Conservation (phyloP, 2,113 vertebrate genomes). For the Scytalopus superciliaris region DNA sequence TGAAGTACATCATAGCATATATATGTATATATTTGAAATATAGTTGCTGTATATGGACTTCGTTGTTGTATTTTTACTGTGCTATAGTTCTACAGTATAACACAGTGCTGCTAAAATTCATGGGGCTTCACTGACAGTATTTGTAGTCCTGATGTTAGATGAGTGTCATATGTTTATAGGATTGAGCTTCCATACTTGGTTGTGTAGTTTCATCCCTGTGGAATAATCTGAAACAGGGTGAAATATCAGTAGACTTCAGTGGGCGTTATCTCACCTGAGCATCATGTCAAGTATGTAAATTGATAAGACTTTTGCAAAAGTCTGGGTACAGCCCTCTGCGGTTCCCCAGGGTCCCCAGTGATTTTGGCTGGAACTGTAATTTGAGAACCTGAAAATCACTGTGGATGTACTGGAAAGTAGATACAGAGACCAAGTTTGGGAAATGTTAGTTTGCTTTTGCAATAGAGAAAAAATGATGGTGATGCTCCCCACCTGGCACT, state of each 20-base stretch:
- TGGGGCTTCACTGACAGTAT: neutral
- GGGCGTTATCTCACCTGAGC: neutral
- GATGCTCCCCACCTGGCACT: neutral
- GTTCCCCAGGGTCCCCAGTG: neutral
- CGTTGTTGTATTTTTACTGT: neutral
- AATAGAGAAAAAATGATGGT: neutral
- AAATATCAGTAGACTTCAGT: neutral
- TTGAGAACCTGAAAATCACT: neutral
- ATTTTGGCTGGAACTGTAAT: neutral
- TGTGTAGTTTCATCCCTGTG: neutral
- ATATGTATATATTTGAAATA: neutral
- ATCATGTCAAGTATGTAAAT: neutral
- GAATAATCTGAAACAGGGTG: neutral
- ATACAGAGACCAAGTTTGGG: neutral
- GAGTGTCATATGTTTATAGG: neutral
- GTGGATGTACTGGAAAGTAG: neutral
- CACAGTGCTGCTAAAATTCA: neutral
- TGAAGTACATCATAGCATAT: neutral
- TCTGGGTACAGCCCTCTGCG: neutral
- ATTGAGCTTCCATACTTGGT: neutral
- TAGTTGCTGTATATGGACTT: neutral
- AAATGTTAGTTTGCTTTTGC: neutral
- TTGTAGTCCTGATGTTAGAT: neutral
- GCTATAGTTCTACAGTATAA: neutral
- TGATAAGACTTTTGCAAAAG: neutral